phyloP scores from a whole-genome alignment of 2,888 invertebrate genomes.

The Eulithis prunata region DNA sequence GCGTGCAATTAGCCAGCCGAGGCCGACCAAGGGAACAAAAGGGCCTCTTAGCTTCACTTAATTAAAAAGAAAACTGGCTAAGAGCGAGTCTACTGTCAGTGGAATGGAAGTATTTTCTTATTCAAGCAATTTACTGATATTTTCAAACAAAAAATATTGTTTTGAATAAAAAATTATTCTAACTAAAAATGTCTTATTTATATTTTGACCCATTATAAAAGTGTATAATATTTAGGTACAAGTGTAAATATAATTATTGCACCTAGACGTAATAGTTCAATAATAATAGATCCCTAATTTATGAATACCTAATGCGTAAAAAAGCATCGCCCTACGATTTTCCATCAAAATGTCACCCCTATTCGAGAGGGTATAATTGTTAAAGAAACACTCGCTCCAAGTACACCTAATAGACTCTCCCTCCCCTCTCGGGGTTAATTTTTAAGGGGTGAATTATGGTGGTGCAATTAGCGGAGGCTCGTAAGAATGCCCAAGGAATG shows the following conservation, averaged over 20 bases:
- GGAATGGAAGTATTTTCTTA: slow-evolving; percentile 13
- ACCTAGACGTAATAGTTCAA: too few species aligned
- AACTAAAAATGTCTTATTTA: too few species aligned
- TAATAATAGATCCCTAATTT: too few species aligned
- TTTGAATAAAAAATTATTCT: too few species aligned
- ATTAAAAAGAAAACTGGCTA: slow-evolving; percentile 63
- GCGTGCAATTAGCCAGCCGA: slow-evolving; percentile 70
- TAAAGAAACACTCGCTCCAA: slow-evolving; percentile 24
- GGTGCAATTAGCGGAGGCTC: slow-evolving; percentile 51
- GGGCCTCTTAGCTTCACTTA: slow-evolving; percentile 75
- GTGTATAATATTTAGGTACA: too few species aligned
- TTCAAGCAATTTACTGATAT: not conserved
- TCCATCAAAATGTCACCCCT: slow-evolving; percentile 4
- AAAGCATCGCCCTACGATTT: too few species aligned
- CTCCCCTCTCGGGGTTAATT: slow-evolving; percentile 38
- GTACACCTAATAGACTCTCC: slow-evolving; percentile 29
- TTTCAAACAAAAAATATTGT: too few species aligned
- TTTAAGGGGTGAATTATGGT: slow-evolving; percentile 48
- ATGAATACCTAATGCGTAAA: not conserved
- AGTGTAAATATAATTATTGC: too few species aligned
- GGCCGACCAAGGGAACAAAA: slow-evolving; percentile 63
- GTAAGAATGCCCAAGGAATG: slow-evolving; percentile 49
- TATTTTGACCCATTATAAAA: too few species aligned
- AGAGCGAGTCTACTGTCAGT: slow-evolving; percentile 25
- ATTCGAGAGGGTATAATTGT: slow-evolving; percentile 8